A percentile compares a stretch with the other conserved stretches of the same genome.
Conservation (phyloP, 2,113 vertebrate genomes). For the Girardinichthys multiradiatus region DNA sequence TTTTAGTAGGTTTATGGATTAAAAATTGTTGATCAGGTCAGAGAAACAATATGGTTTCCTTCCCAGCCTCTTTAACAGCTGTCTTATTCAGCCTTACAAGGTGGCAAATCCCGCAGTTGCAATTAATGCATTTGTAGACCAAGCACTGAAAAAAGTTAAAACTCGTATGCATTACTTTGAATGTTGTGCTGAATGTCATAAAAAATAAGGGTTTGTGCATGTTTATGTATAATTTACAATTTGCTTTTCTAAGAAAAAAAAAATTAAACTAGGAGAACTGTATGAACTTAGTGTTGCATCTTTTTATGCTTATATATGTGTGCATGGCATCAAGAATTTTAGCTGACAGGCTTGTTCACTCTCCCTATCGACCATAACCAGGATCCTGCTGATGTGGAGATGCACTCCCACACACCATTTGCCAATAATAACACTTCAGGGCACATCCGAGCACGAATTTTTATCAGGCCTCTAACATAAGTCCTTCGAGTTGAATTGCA, state of each 20-base stretch:
- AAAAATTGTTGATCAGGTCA: background rate
- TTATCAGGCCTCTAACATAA: slow-evolving; percentile 47
- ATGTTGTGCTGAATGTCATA: background rate
- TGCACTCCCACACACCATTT: slow-evolving; percentile 50
- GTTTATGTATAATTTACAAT: background rate
- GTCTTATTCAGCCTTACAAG: background rate
- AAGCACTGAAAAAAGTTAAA: background rate
- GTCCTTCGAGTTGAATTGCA: slow-evolving; percentile 46
- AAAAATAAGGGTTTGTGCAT: background rate
- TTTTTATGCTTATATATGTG: slow-evolving; percentile 43
- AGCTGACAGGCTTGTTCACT: slow-evolving; percentile 48
- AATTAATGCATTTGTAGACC: background rate
- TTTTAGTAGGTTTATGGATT: background rate
- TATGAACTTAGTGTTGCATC: slow-evolving; percentile 41
- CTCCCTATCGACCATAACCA: slow-evolving; percentile 53
- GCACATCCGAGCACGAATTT: slow-evolving; percentile 47
- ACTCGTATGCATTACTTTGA: slow-evolving; percentile 3
- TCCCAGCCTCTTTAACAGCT: background rate
- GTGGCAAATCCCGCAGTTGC: background rate
- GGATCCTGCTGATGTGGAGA: slow-evolving; percentile 49
- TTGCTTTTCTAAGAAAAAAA: too few species aligned
- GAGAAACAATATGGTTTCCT: background rate
- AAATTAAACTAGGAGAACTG: slow-evolving; percentile 14
- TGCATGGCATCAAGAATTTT: slow-evolving; percentile 37
- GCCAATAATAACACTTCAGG: slow-evolving; percentile 44